A percentile compares a stretch with the other conserved stretches of the same genome.
Evolutionary conservation across 2,113 vertebrate species (phyloP).

Genomic region (Cromileptes altivelis): DNA sequence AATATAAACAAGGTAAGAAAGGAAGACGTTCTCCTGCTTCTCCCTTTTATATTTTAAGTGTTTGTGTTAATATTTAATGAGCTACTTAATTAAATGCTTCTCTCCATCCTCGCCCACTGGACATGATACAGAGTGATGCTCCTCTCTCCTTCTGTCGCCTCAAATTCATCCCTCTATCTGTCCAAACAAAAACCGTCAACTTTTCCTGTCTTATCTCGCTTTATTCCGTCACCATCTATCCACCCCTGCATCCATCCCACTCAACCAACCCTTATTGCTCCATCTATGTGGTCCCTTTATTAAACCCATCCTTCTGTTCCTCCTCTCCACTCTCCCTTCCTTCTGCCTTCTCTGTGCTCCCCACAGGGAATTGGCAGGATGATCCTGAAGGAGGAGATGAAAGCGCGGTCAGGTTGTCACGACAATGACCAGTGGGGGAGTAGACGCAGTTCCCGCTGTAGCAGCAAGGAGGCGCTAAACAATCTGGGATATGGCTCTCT

Average conservation of each 20-base stretch:
- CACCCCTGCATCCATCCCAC: conserved; percentile 19
- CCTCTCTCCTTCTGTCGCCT: background rate
- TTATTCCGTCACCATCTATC: conserved; percentile 30
- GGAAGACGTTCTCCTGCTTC: conserved; percentile 14
- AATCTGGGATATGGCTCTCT: conserved; percentile 89
- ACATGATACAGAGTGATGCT: conserved; percentile 24
- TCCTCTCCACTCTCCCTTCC: background rate
- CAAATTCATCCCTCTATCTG: background rate
- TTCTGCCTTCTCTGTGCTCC: background rate
- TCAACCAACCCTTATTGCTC: conserved; percentile 18
- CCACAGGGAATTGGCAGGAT: conserved; percentile 93
- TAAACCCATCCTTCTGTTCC: conserved; percentile 4
- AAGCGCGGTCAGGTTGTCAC: conserved; percentile 92
- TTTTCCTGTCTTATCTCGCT: background rate
- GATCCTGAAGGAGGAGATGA: conserved; percentile 99
- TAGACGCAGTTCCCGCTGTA: conserved; percentile 89
- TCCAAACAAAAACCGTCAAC: background rate
- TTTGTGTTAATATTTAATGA: conserved; percentile 62
- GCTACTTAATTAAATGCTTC: conserved; percentile 57
- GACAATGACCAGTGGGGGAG: conserved; percentile 93
- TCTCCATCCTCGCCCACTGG: conserved; percentile 27
- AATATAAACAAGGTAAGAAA: conserved; percentile 77
- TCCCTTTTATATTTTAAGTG: conserved; percentile 22
- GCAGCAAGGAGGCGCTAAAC: conserved; percentile 94
- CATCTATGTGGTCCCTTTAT: conserved; percentile 5